These are phyloP conservation scores for Zaprionus gabonicus DNA, from an alignment of 1,140 invertebrate species.

Conservation along the genomic window DNA sequence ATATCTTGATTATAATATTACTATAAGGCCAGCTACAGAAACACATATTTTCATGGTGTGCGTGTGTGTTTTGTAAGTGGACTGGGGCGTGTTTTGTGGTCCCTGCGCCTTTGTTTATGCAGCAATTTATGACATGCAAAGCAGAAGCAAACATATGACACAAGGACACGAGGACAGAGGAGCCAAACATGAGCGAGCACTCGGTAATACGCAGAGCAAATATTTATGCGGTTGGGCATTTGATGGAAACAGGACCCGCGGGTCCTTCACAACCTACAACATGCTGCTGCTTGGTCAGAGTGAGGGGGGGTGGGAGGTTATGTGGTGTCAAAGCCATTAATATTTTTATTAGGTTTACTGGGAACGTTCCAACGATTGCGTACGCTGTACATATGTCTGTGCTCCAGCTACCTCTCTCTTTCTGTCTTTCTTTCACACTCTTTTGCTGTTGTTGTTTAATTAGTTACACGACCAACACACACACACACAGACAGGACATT, in stretches of 20 bases:
- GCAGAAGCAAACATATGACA: slow-evolving; percentile 60
- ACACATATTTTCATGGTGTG: slow-evolving; percentile 34
- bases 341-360: slow-evolving; percentile 63
- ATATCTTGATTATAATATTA: slow-evolving; percentile 29
- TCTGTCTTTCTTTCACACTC: background rate
- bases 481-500: slow-evolving; percentile 27
- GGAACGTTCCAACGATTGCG: slow-evolving; percentile 38
- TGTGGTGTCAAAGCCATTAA: slow-evolving; percentile 43
- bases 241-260: slow-evolving; percentile 15
- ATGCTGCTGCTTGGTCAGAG: background rate
- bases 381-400: slow-evolving; percentile 28
- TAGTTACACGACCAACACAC: slow-evolving; percentile 39
- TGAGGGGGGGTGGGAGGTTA: background rate
- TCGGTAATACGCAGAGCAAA: slow-evolving; percentile 55
- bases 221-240: slow-evolving; percentile 54
- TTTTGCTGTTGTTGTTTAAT: slow-evolving; percentile 51
- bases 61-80: background rate
- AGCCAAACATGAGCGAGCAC: slow-evolving; percentile 46
- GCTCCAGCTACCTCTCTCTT: background rate
- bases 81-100: background rate
- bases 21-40: slow-evolving; percentile 49
- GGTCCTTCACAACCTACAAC: slow-evolving; percentile 4
- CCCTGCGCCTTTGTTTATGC: slow-evolving; percentile 61
- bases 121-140: slow-evolving; percentile 69
- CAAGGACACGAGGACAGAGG: slow-evolving; percentile 57